A percentile compares a stretch with the other conserved stretches of the same genome.
Evolutionary conservation across 2,797 vertebrate genomes (phyloP).

Genomic region (Pristis pectinata): DNA sequence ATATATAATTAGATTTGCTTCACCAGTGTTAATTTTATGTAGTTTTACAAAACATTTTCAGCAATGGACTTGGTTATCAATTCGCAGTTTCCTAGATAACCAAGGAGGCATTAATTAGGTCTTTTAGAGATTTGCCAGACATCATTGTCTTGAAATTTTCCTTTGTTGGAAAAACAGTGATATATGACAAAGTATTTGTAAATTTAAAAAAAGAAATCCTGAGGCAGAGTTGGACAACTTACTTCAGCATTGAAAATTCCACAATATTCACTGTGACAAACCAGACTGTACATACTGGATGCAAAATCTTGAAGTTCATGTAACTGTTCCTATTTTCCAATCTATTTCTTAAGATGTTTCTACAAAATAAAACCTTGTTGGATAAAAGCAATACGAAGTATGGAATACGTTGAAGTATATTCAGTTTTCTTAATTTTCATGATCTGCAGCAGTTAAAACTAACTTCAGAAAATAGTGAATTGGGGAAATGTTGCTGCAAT

Average conservation of each 20-base stretch:
- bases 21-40: constrained; percentile 3
- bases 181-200: not conserved
- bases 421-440: not conserved
- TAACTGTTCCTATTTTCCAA: not conserved
- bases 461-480: not conserved
- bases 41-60: constrained; percentile 1
- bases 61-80: not conserved
- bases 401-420: not conserved
- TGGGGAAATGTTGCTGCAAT: not conserved
- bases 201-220: constrained; percentile 17
- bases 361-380: constrained; percentile 1
- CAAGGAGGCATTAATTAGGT: not conserved
- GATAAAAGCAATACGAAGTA: not conserved
- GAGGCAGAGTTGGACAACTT: not conserved
- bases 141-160: not conserved
- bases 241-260: not conserved
- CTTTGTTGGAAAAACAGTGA: not conserved
- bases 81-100: not conserved
- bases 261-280: not conserved
- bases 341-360: not conserved
- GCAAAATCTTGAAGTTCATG: not conserved
- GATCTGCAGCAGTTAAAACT: not conserved
- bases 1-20: not conserved
- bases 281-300: not conserved
- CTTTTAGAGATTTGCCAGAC: not conserved